Conservation (phyloP, 53 echinoderm and acorn worm genomes). For the Luidia sarsii region DNA sequence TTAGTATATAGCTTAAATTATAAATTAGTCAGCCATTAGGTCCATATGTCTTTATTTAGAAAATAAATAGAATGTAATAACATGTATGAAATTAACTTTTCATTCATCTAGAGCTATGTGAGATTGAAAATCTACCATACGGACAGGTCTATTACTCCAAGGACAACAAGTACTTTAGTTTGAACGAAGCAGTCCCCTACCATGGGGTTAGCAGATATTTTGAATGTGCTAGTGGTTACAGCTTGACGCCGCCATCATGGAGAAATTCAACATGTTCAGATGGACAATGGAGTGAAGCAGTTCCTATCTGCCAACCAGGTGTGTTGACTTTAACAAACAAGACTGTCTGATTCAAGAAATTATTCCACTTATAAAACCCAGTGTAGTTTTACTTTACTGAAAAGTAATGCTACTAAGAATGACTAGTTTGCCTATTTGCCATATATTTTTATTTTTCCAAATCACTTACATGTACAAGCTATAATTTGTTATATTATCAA, state of each 20-base stretch:
- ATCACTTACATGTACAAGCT: no score
- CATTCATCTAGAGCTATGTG: neutral
- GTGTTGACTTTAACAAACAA: neutral
- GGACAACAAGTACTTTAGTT: neutral
- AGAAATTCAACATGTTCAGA: neutral
- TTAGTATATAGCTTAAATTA: no score
- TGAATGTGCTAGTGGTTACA: slow-evolving; percentile 10
- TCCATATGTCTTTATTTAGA: no score
- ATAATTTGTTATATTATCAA: no score
- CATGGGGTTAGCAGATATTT: neutral
- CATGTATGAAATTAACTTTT: neutral
- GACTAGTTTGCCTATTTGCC: no score
- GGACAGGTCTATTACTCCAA: slow-evolving; percentile 13
- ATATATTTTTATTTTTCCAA: no score
- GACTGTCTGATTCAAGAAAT: no score
- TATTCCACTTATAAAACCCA: no score
- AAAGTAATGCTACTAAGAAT: no score
- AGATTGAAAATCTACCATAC: neutral
- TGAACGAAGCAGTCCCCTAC: neutral
- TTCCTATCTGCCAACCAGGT: slow-evolving; percentile 31
- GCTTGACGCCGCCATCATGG: neutral
- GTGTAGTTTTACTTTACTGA: no score
- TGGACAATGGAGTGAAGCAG: slow-evolving; percentile 1
- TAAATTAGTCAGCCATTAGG: no score
- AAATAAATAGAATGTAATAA: no score